These are phyloP conservation scores for Schlechtendalia chinensis DNA, from an alignment of 1,140 invertebrate species.

Conservation along the genomic window DNA sequence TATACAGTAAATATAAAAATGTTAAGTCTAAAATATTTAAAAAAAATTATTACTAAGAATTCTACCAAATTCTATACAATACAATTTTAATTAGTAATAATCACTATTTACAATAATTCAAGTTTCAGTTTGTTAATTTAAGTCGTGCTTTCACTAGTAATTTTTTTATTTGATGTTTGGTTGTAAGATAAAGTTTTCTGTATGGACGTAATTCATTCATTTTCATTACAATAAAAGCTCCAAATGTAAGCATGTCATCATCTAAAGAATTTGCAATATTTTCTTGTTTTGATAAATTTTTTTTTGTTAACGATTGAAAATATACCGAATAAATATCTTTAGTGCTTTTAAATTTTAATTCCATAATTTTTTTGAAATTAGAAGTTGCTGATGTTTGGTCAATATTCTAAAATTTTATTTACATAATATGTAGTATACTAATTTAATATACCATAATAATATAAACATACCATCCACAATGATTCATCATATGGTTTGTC, in stretches of 20 bases:
- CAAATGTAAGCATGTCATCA: neutral
- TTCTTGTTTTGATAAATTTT: neutral
- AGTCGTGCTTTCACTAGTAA: slow-evolving; percentile 7
- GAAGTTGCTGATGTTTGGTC: neutral
- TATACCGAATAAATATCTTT: slow-evolving; percentile 31
- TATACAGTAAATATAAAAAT: too few relatives aligned
- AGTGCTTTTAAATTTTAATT: slow-evolving; percentile 11
- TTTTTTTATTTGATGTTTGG: slow-evolving; percentile 37
- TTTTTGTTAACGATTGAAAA: neutral
- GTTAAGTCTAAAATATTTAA: too few relatives aligned
- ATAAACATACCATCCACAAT: neutral
- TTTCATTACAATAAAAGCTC: neutral
- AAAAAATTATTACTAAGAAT: too few relatives aligned
- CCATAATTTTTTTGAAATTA: slow-evolving; percentile 25
- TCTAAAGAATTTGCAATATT: neutral
- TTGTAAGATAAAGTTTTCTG: neutral
- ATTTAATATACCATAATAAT: neutral
- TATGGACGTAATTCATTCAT: neutral
- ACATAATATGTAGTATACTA: neutral
- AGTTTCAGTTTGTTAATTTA: neutral
- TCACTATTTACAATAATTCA: neutral
- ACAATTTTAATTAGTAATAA: too few relatives aligned
- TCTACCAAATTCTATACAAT: too few relatives aligned
- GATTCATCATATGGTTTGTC: neutral
- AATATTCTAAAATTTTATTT: slow-evolving; percentile 23